Evolutionary conservation across 37 sponge, comb jelly and placozoan species (phyloP).

Genomic region (Geodia barretti): DNA sequence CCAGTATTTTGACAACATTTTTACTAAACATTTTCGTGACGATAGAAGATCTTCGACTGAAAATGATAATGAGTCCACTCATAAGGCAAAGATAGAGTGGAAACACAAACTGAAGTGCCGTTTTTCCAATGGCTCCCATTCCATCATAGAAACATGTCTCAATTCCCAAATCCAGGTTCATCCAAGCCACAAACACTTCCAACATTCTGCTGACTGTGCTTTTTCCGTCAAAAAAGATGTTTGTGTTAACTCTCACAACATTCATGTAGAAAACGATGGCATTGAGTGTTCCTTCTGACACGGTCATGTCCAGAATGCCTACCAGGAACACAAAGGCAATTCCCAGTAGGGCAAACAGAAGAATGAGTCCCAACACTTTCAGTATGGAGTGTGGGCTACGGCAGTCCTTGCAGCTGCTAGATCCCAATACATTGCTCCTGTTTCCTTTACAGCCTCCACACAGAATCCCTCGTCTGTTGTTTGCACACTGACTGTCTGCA

Average conservation of each 20-base stretch:
- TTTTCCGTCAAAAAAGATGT: neutral
- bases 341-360: neutral
- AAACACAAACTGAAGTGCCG: neutral
- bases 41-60: neutral
- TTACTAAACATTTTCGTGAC: neutral
- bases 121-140: neutral
- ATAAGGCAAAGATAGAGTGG: slow-evolving; percentile 4
- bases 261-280: slow-evolving; percentile 7
- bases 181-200: neutral
- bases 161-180: neutral
- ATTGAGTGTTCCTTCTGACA: slow-evolving; percentile 17
- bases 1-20: slow-evolving; percentile 5
- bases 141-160: slow-evolving; percentile 21
- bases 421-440: neutral
- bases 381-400: neutral
- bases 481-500: slow-evolving; percentile 2
- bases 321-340: neutral
- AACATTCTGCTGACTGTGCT: neutral
- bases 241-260: neutral
- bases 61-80: neutral
- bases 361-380: neutral
- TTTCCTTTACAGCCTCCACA: neutral
- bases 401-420: neutral
- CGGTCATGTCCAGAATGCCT: neutral
- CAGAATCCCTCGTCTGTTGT: slow-evolving; percentile 4